phyloP scores from a whole-genome alignment of 2,797 vertebrate species.

The Acrossocheilus fasciatus region DNA sequence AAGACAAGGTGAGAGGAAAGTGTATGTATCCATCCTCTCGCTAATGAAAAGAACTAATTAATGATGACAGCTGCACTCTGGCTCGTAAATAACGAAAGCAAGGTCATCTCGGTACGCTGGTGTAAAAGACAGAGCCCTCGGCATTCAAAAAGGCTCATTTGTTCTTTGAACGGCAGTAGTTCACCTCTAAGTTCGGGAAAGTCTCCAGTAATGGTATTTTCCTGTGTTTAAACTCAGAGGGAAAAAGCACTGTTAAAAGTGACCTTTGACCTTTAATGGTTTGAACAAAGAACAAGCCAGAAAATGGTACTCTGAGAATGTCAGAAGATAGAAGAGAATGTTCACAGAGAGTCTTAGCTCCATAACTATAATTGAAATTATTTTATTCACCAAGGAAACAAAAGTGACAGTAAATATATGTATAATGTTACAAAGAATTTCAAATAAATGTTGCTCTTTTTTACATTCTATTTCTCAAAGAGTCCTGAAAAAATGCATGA shows the following conservation, averaged over 20 bases:
- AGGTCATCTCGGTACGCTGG: conserved; percentile 39
- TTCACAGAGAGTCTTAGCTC: neutral
- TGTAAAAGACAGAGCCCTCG: conserved; percentile 24
- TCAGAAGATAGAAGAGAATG: neutral
- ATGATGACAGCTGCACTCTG: conserved; percentile 53
- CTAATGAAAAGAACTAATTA: conserved; percentile 59
- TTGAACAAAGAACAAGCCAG: neutral
- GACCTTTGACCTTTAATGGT: conserved; percentile 18
- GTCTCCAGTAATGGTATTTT: conserved; percentile 8
- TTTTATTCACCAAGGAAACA: neutral
- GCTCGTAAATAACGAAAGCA: conserved; percentile 56
- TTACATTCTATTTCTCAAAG: neutral
- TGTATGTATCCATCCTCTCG: conserved; percentile 39
- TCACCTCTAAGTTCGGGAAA: conserved; percentile 17
- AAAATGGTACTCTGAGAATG: neutral
- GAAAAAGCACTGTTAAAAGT: conserved; percentile 8
- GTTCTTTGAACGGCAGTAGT: conserved; percentile 8
- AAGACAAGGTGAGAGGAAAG: conserved; percentile 48
- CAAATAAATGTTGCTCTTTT: neutral
- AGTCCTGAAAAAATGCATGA: neutral
- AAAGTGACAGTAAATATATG: neutral
- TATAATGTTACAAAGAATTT: neutral
- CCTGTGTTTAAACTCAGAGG: neutral
- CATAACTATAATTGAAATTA: neutral
- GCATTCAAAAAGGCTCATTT: conserved; percentile 7